Base-by-base conservation (phyloP, 2,113 vertebrate species). In the Oncorhynchus mykiss region DNA sequence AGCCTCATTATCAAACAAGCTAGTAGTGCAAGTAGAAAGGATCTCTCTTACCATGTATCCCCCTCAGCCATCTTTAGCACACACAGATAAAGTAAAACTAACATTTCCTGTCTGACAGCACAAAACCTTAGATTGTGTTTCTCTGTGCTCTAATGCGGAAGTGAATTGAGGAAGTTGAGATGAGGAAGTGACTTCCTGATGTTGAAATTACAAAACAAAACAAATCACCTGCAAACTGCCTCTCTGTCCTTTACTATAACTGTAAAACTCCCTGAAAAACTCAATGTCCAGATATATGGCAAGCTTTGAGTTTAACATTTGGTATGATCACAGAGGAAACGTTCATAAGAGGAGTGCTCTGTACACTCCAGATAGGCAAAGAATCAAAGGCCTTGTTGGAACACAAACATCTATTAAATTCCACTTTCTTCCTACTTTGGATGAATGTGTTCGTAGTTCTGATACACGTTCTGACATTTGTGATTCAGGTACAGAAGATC, bases 31-130 rank as follows among this genome's bases (percentile, higher is more conserved):
- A 57, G 60, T 39, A 59, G 4, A 67, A 74, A 34, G 3, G 20
- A 25, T 73, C 78, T 68, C 54, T 71, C 71, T 72, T 77, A 70
- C 70, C 73, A 24, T 20, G 57, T 64, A 16, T 69, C 71, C 29
- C 57, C 60, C 57, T 78, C 69, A 1, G 31, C 7, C 62, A 31
- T 70, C 59, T 65, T 54, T 67, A 14, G 24, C 9, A 45, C 39
- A 45, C 9, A 45, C 39, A 9, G 39, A 45, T 45, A 48, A 18
- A 11, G 12, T 49, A 31, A 39, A 18, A 9, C 67, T 3, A 6
- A 62, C 5, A 24, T 27, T 76, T 68, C 70, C 71, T 78, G 73
- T 78, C 73, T 65, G 18, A 73, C 13, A 24, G 14, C 4, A 65
- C 57, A 68, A 51, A 45, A 11, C 39, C 39, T 45, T 45, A 39